These are phyloP conservation scores for Anser cygnoides DNA, from an alignment of 2,113 vertebrate genomes.

Conservation along the genomic window DNA sequence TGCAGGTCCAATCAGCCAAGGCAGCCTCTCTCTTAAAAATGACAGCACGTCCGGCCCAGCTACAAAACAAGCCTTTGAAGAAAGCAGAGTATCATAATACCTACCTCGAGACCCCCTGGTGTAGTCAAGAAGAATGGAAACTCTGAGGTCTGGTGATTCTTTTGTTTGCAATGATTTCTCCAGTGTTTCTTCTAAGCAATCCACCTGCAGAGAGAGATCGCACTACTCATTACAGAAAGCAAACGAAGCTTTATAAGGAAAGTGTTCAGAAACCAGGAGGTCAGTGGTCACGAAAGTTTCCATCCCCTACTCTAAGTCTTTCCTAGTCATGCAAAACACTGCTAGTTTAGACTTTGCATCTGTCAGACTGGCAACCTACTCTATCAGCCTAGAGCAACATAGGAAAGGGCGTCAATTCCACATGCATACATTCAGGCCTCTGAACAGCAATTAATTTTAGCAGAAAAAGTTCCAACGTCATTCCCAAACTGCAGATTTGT, in stretches of 20 bases:
- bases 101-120: slow-evolving; percentile 93
- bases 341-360: not conserved
- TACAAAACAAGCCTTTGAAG: not conserved
- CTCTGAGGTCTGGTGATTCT: slow-evolving; percentile 77
- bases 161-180: slow-evolving; percentile 76
- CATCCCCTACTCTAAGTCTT: not conserved
- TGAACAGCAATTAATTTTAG: not conserved
- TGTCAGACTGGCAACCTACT: not conserved
- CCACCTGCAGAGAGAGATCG: slow-evolving; percentile 80
- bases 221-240: not conserved
- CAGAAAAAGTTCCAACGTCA: not conserved
- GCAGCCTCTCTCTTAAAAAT: not conserved
- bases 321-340: not conserved
- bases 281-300: not conserved
- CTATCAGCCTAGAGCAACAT: not conserved
- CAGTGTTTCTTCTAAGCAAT: slow-evolving; percentile 89
- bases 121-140: slow-evolving; percentile 92
- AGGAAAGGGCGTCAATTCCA: not conserved
- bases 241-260: not conserved
- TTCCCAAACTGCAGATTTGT: not conserved
- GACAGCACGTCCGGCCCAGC: not conserved
- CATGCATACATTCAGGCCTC: not conserved
- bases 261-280: not conserved
- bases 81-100: accelerated
- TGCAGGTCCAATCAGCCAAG: not conserved